Base-by-base conservation (phyloP, 2,888 invertebrate genomes). In the Caradrina kadenii region DNA sequence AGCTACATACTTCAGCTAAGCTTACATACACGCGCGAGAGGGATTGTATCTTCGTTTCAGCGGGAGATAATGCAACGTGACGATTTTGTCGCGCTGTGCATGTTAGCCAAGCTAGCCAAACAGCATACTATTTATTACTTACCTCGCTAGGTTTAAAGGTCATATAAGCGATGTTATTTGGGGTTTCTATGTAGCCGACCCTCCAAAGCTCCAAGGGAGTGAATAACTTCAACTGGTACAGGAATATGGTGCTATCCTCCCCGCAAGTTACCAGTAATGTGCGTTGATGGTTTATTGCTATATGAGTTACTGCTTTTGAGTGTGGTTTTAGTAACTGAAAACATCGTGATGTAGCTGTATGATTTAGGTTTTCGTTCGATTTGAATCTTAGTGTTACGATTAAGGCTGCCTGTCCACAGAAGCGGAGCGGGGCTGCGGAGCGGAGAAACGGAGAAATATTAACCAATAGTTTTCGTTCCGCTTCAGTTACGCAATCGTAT, bases 181-280 rank as follows among this genome's bases (percentile, higher is more conserved):
- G 96, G 0, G 97, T 96, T 63, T 96, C 93, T 17, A 98, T 93
- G 79, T 96, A 98, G 0, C 98, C 98, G 52, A 98, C 96, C 21
- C 97, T 97, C 10, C 94, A 84, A 59, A 98, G 85, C 1, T 93
- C 87, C 63, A 96, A 94, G 0, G 96, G 95, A 22, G 92, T 91
- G 0, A 89, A 88, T 0, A 82, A 73, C 54, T 86, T 64, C 21
- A 98, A 76, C 45, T 93, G 87, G 85, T 97, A 97, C 65, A 97
- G 93, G 84, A 98, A 98, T 78, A 98, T 96, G 0, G 97, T 97
- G 17, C 90, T 93, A 87, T 98, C 98, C 72, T 96, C 93, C 1
- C 97, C 96, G 11, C 97, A 97, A 0, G 97, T 97, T 1, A 98
- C 96, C 13, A 98, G 87, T 60, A 98, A 70, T 0, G 96, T 96